These are phyloP conservation scores for Entosphenus tridentatus DNA, from an alignment of 2,113 vertebrate genomes.

Conservation along the genomic window DNA sequence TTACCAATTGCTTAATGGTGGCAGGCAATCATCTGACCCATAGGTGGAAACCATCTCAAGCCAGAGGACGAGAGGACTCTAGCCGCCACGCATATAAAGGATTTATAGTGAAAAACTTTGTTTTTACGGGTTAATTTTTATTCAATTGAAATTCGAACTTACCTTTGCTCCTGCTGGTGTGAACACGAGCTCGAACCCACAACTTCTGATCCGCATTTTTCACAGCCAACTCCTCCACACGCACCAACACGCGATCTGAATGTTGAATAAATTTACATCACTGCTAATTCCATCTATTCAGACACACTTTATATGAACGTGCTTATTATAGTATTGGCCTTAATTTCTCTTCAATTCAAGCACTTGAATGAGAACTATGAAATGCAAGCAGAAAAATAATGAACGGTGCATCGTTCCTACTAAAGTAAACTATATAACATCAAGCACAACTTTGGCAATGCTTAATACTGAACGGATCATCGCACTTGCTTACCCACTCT, in stretches of 20 bases:
- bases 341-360: neutral
- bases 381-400: neutral
- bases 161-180: constrained; percentile 98
- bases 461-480: neutral
- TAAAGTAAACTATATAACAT: neutral
- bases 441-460: neutral
- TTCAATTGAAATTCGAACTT: constrained; percentile 17
- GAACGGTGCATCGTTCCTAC: neutral
- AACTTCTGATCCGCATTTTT: constrained; percentile 59
- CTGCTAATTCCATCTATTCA: constrained; percentile 5
- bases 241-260: constrained; percentile 50
- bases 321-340: neutral
- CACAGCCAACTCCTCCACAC: constrained; percentile 44
- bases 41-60: no score
- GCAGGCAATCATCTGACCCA: no score
- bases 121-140: no score
- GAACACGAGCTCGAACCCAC: constrained; percentile 79
- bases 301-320: neutral
- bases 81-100: no score
- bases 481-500: constrained; percentile 58
- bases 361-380: neutral
- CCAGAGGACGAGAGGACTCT: no score
- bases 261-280: neutral
- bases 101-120: no score
- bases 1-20: no score